phyloP scores from a whole-genome alignment of 2,888 invertebrate species.

The Halictus ligatus region DNA sequence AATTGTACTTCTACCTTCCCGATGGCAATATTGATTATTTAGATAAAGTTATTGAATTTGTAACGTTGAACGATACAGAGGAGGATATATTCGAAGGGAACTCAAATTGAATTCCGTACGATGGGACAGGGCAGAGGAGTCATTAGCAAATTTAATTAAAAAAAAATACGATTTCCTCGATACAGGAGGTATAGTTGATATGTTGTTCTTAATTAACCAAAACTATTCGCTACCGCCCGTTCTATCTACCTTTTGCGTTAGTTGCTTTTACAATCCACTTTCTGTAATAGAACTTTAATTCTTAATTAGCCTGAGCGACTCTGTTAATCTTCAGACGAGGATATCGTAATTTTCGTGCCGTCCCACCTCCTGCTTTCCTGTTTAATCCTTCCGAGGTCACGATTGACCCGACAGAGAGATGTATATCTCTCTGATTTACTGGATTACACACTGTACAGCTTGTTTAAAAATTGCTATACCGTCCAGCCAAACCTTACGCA shows the following conservation, averaged over 20 bases:
- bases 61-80: neutral
- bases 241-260: neutral
- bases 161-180: neutral
- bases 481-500: neutral
- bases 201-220: conserved; percentile 2
- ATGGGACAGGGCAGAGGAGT: no score
- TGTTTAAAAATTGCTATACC: neutral
- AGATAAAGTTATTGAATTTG: neutral
- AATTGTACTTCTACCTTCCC: neutral
- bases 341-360: neutral
- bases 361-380: neutral
- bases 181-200: neutral
- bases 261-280: conserved; percentile 5
- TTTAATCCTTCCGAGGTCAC: neutral
- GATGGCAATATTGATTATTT: neutral
- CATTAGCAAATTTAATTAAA: neutral
- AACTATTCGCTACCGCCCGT: neutral
- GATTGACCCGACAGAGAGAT: neutral
- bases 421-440: neutral
- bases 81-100: neutral
- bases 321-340: neutral
- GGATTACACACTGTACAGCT: neutral
- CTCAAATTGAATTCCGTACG: no score
- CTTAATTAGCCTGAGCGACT: conserved; percentile 1
- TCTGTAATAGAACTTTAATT: conserved; percentile 12